Evolutionary conservation across 35 echinoderm and acorn worm genomes (phyloP), one percentile per base, ranked within the genome.

Genomic region (Holothuria glaberrima): DNA sequence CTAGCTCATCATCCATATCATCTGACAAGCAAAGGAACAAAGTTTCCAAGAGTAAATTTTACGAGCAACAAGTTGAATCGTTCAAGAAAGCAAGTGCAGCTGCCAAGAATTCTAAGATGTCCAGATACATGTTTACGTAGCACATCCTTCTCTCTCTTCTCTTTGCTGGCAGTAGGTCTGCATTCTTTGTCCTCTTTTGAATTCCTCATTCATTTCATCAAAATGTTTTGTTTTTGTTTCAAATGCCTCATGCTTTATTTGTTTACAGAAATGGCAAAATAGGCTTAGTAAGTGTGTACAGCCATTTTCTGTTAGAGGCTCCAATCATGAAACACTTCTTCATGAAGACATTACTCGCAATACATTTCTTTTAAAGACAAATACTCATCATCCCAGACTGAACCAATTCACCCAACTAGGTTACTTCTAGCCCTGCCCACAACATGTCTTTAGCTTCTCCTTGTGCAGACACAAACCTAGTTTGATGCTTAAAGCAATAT

Each of bases 111-210:
- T 46, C 72, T 19, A 76, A 76, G 72, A 76, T 76, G 72, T 76
- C 72, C 72, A 76, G 72, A 76, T 76, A 76, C 19, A 76, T 76
- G 72, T 76, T 76, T 25, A 76, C 72, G 46, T 76, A 76, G 72
- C 46, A 20, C n/a, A 20, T 25, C 25, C 35, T 76, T 76, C 18
- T 21, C 12, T 76, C 6, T 20, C 72, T n/a, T 76, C 72, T 22
- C 17, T 45, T 41, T 76, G 28, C 21, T 76, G 24, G 30, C 45
- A 75, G 71, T 41, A 31, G 33, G 18, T 76, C 72, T 76, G 0
- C 46, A 44, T 21, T 76, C 36, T 46, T 46, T 46, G 44, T 46
- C 44, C 10, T 46, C 44, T 46, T 46, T 46, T 10, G 10, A 46
- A 46, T 46, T 46, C 44, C 44, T 46, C 25, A 44, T 21, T n/a